phyloP scores from a whole-genome alignment of 35 echinoderm and acorn worm genomes.

The Ophiothrix spiculata region DNA sequence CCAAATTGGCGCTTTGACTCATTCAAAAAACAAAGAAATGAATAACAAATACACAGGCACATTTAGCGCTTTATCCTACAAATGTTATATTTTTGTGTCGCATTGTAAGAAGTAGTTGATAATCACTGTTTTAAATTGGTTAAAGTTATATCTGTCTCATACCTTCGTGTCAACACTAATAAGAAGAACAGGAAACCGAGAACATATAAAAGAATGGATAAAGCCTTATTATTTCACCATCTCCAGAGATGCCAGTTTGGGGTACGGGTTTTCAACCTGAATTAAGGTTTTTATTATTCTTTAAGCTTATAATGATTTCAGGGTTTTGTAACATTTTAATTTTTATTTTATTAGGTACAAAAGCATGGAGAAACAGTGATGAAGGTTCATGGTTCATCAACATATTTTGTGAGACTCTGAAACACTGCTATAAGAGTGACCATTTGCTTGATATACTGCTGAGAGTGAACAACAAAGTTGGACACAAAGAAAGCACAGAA shows the following conservation, averaged over 20 bases:
- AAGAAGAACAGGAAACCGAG: not conserved
- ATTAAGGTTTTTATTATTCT: not conserved
- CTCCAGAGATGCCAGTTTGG: not conserved
- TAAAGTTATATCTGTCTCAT: not conserved
- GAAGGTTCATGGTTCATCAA: conserved; percentile 79
- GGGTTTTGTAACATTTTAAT: not conserved
- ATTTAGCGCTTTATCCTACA: not conserved
- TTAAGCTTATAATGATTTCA: not conserved
- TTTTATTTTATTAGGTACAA: conserved; percentile 35
- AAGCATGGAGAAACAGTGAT: conserved; percentile 50
- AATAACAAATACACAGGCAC: too few relatives aligned
- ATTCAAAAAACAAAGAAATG: too few relatives aligned
- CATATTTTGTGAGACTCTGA: conserved; percentile 32
- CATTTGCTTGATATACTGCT: conserved; percentile 56
- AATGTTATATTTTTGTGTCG: not conserved
- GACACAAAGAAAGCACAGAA: conserved; percentile 11
- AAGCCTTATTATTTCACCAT: not conserved
- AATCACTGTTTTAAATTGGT: not conserved
- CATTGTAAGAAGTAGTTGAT: not conserved
- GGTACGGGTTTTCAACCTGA: not conserved
- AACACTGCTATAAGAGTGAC: not conserved
- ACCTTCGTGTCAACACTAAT: not conserved
- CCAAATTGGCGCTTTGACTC: too few relatives aligned
- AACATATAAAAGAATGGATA: not conserved
- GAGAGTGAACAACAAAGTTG: conserved; percentile 35